Percentiles rank a stretch among this genome's conserved stretches.
Conservation (phyloP, 2,113 vertebrate species). For the Phycodurus eques region DNA sequence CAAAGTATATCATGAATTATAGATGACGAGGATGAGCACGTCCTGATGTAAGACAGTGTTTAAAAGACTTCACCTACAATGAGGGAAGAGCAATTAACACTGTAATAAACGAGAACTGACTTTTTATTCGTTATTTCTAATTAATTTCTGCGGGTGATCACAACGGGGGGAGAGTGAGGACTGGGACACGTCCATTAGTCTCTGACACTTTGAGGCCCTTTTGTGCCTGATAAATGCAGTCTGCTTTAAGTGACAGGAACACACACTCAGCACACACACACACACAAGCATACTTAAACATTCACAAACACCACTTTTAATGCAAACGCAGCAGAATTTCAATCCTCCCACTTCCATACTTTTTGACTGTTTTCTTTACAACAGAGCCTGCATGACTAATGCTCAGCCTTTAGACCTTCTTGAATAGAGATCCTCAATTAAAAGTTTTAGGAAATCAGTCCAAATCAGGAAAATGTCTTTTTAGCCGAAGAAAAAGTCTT, state of each 20-base stretch:
- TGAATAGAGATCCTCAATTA: neutral
- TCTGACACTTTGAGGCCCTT: slow-evolving; percentile 68
- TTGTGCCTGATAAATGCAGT: slow-evolving; percentile 75
- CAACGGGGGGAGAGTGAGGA: slow-evolving; percentile 51
- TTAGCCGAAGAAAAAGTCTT: neutral
- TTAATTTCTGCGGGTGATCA: slow-evolving; percentile 76
- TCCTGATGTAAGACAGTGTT: slow-evolving; percentile 79
- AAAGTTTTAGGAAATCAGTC: neutral
- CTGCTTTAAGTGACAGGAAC: slow-evolving; percentile 45
- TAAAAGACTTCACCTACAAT: slow-evolving; percentile 82
- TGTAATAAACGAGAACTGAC: slow-evolving; percentile 77
- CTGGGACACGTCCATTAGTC: slow-evolving; percentile 68
- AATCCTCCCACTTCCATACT: neutral
- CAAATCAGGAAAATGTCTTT: neutral
- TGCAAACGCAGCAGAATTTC: neutral
- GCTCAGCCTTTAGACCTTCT: slow-evolving; percentile 29
- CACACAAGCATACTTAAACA: slow-evolving; percentile 15
- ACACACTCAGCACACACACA: neutral
- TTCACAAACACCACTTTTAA: neutral
- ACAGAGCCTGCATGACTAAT: slow-evolving; percentile 24
- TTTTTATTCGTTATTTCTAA: slow-evolving; percentile 79
- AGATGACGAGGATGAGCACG: slow-evolving; percentile 75
- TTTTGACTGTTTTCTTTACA: neutral
- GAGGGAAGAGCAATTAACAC: slow-evolving; percentile 79
- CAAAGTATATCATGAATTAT: slow-evolving; percentile 84